Base-by-base conservation (phyloP, 2,888 invertebrate genomes). In the Cataglyphis albicans region DNA sequence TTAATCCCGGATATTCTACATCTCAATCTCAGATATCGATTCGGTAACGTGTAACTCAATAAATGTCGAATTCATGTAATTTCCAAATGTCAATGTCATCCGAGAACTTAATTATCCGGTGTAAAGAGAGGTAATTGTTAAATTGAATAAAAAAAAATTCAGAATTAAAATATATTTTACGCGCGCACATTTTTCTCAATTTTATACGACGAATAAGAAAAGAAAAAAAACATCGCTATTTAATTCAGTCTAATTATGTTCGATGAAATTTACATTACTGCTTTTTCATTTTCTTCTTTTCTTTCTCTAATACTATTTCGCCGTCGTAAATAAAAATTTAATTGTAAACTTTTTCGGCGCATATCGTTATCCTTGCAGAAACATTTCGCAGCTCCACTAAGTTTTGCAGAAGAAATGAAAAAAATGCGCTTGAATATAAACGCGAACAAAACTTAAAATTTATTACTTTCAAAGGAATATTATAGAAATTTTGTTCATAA, bases 1-100 rank as follows among this genome's bases (percentile, higher is more conserved):
- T 78, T 78, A 73, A 44, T 72, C 32, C 5, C 7, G 2, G 5
- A 55, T 68, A 68, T 76, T 78, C 73, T 78, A 72, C 73, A 57
- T 57, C 32, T 44, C 73, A 32, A 78, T 73, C 57, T 72, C 41
- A 78, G 73, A 78, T 78, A 59, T 78, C 74, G 78, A 72, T 78
- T 59, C 21, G 59, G 59, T 72, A 72, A 12, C 21, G 7, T 21
- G 21, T 78, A 78, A 78, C 44, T 78, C 32, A 25, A 78, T 78
- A 59, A 78, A 73, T 12, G 18, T 59, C 57, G 32, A 78, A 72
- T 21, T 7, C 15, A 70, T 70, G 15, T 76, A 70, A 78, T 59
- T 59, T 59, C n/a, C 57, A 35, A 70, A 25, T 70, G 32, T 59
- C 57, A 72, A 59, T 70, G 52, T 78, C 41, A 78, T 59, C 4